Evolutionary conservation across 2,888 invertebrate species (phyloP), one percentile per base, ranked within the genome.

Genomic region (Spatulosminthurus flaviceps): DNA sequence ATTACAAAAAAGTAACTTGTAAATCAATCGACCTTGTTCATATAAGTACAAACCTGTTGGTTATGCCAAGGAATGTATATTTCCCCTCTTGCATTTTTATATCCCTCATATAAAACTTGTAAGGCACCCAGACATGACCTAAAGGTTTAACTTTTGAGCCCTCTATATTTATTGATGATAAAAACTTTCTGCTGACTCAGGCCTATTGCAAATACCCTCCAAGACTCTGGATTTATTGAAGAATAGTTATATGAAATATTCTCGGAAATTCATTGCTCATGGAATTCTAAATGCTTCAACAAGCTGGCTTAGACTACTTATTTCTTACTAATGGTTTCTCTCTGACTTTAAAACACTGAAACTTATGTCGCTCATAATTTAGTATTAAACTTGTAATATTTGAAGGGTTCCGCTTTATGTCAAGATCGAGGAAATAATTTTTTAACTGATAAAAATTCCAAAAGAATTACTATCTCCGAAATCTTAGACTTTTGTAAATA

Each of bases 241-340:
- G 51, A 51, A 51, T 51, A 51, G 16, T 51, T 51, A 51, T 51
- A 51, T 51, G 51, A n/a, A 51, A 19, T 51, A 2, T 51, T 51
- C 34, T 34, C 34, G 9, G 5, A 34, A 34, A 34, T 9, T 9
- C 34, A 34, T 34, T 7, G 34, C 9, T 34, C 34, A 34, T 34
- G 34, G 34, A 51, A n/a, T 19, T 51, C 9, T 11, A 51, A 5
- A 19, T 51, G 51, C 51, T 51, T 5, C 9, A 41, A 41, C 16
- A 51, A 51, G 19, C n/a, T n/a, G 51, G 7, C 2, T 11, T 51
- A 16, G 51, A 11, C 51, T n/a, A 51, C 51, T 34, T 51, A 51
- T 51, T 51, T n/a, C 9, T 51, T 51, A 51, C 16, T 51, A 16
- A 51, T 51, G 51, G 9, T 51, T 19, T 11, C 51, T 51, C 51